Conservation (phyloP, 1,140 invertebrate species). For the Calosoma granatense region DNA sequence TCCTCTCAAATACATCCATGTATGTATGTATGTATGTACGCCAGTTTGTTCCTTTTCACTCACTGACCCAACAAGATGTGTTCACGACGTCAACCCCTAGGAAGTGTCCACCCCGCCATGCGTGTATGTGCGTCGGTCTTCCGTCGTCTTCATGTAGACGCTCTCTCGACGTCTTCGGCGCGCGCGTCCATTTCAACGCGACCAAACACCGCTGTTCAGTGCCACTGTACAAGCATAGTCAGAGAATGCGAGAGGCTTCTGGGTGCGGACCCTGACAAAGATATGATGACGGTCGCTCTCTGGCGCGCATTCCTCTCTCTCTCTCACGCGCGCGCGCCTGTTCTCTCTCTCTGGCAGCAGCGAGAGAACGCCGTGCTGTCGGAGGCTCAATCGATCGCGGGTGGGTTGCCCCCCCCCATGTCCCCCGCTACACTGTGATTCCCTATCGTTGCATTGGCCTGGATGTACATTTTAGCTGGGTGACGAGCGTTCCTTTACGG, state of each 20-base stretch:
- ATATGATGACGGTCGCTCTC: constrained; percentile 3
- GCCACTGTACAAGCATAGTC: not conserved
- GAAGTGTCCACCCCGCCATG: not conserved
- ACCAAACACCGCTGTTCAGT: not conserved
- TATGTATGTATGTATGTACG: not conserved
- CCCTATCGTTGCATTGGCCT: not conserved
- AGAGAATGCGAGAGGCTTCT: not conserved
- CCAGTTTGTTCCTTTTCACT: not conserved
- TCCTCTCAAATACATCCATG: not conserved
- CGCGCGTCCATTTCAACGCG: not conserved
- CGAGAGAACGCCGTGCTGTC: too few species aligned
- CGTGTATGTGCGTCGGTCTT: not conserved
- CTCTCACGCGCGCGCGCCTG: not conserved
- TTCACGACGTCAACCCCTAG: not conserved
- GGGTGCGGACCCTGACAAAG: not conserved
- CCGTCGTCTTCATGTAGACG: too few species aligned
- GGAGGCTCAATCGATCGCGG: constrained; percentile 4
- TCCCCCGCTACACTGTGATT: not conserved
- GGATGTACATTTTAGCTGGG: not conserved
- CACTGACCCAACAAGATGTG: not conserved
- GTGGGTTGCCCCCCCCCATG: not conserved
- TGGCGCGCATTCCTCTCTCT: not conserved
- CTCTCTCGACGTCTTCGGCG: not conserved
- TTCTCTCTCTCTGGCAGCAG: too few species aligned
- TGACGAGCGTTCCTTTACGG: not conserved